A percentile compares a stretch with the other conserved stretches of the same genome.
Conservation (phyloP, 1,140 invertebrate species). For the Drosophila nasuta region DNA sequence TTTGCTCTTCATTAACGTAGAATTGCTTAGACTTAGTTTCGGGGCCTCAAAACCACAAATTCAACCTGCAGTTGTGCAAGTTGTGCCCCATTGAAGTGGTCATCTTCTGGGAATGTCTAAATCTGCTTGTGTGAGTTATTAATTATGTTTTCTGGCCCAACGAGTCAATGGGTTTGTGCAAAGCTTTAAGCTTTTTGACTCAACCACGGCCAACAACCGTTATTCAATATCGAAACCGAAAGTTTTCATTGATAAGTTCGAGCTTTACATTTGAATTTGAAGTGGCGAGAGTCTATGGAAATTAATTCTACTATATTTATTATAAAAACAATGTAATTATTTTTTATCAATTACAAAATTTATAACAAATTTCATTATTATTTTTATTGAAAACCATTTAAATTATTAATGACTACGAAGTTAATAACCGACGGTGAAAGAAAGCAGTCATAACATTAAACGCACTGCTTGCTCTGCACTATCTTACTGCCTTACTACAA, state of each 20-base stretch:
- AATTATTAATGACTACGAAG: neutral
- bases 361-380: too few species aligned
- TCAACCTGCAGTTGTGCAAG: slow-evolving; percentile 36
- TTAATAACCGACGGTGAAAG: slow-evolving; percentile 19
- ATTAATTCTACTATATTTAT: too few species aligned
- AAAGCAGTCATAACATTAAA: neutral
- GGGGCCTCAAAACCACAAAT: slow-evolving; percentile 31
- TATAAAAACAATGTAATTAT: neutral
- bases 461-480: neutral
- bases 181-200: slow-evolving; percentile 23
- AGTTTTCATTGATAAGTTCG: neutral
- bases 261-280: slow-evolving; percentile 31
- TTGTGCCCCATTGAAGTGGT: neutral
- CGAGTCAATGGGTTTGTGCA: slow-evolving; percentile 2
- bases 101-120: slow-evolving; percentile 18
- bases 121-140: neutral
- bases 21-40: neutral
- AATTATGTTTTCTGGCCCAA: neutral
- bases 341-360: too few species aligned
- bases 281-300: too few species aligned
- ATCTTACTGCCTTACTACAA: too few species aligned
- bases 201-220: slow-evolving; percentile 16
- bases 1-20: slow-evolving; percentile 45
- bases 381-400: neutral
- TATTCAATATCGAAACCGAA: slow-evolving; percentile 47